Base-by-base conservation (phyloP, 2,888 invertebrate species). In the Metopia argyrocephala region DNA sequence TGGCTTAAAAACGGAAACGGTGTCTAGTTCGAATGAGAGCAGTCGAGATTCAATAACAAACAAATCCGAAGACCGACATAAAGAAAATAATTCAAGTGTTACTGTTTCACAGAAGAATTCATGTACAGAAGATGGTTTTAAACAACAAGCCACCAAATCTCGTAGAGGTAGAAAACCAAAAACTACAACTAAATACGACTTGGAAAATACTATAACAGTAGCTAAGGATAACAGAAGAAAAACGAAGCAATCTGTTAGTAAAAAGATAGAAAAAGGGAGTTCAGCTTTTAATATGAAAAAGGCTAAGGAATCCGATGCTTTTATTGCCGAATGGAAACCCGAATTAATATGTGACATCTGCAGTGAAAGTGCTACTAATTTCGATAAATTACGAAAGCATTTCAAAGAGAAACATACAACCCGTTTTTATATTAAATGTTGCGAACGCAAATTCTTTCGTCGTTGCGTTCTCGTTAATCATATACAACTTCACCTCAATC, bases 401-500 rank as follows among this genome's bases (percentile, higher is more conserved):
- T 86, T 76, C 27, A 82, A 78, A 5, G 79, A 79, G 20, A 71
- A 62, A 5, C 86, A 86, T 64, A 80, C 70, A 25, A 66, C 81
- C 52, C 66, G 65, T 31, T 85, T 81, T 5, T 85, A 83, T 68
- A 85, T 85, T 0, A 69, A 66, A 20, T 86, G 86, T 38, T 86
- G 86, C 45, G 80, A 84, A 5, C 83, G 82, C 21, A 85, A 84
- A 50, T 85, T 83, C 48, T 70, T 71, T 20, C 84, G 83, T 5
- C 85, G 86, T 2, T 82, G 83, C 56, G 81, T 83, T 9, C 69
- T 86, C 5, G 85, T 84, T 1, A 84, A 85, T 62, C 86, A 86
- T 54, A 79, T 86, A 52, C 52, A 84, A 20, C 50, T 84, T 0
- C 86, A 86, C 50, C 62, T 85, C 31, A 79, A 86, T 82, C 85